Evolutionary conservation across 2,797 vertebrate genomes (phyloP).

Genomic region (Chrosomus eos): DNA sequence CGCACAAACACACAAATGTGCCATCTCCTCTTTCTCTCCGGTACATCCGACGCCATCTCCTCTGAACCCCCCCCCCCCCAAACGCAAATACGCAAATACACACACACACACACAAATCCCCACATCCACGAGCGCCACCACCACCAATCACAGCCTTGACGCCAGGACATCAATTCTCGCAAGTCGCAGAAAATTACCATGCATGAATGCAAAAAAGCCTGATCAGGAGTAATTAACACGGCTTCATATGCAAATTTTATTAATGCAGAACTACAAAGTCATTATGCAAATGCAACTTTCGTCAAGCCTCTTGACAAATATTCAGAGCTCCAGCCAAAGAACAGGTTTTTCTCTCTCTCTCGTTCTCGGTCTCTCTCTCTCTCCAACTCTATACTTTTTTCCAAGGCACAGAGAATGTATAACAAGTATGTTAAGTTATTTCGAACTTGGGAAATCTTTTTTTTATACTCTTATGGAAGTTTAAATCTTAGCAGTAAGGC

Average conservation of each 20-base stretch:
- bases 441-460: slow-evolving; percentile 79
- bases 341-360: slow-evolving; percentile 82
- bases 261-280: slow-evolving; percentile 99
- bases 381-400: slow-evolving; percentile 55
- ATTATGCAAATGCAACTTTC: slow-evolving; percentile 99
- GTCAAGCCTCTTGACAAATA: slow-evolving; percentile 99
- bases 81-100: slow-evolving; percentile 49
- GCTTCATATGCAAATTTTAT: slow-evolving; percentile 99
- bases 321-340: slow-evolving; percentile 90
- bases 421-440: slow-evolving; percentile 87
- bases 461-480: slow-evolving; percentile 70
- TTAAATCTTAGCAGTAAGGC: slow-evolving; percentile 65
- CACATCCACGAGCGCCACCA: slow-evolving; percentile 67
- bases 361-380: slow-evolving; percentile 51
- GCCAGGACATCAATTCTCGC: slow-evolving; percentile 99
- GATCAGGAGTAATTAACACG: slow-evolving; percentile 99
- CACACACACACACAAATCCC: slow-evolving; percentile 49
- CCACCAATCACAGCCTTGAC: slow-evolving; percentile 80
- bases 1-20: slow-evolving; percentile 58
- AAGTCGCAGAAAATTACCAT: slow-evolving; percentile 99
- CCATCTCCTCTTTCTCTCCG: slow-evolving; percentile 56
- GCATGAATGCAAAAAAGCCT: slow-evolving; percentile 99
- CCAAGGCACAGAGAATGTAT: slow-evolving; percentile 74
- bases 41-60: slow-evolving; percentile 54
- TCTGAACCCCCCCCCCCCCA: slow-evolving; percentile 49